phyloP scores from a whole-genome alignment of 2,888 invertebrate species.

The Luperina testacea region DNA sequence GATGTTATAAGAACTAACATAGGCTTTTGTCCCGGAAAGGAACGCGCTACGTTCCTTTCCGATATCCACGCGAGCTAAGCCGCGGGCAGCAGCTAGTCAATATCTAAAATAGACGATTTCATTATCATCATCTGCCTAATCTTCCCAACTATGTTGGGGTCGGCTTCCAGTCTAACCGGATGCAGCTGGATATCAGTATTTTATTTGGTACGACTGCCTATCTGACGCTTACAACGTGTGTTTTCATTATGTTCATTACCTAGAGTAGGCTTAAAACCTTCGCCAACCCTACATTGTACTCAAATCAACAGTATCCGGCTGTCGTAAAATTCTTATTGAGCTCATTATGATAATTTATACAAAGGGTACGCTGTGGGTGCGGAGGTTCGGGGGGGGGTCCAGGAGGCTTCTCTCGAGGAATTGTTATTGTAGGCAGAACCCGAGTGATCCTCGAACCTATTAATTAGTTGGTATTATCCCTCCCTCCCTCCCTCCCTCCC shows the following conservation, averaged over 20 bases:
- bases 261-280: not conserved
- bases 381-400: not conserved
- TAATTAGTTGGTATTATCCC: constrained; percentile 59
- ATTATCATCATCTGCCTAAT: not conserved
- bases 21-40: no score
- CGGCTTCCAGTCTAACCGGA: not conserved
- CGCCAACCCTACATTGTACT: constrained; percentile 29
- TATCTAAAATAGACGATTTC: no score
- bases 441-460: constrained; percentile 56
- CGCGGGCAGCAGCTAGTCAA: no score
- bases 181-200: not conserved
- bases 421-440: constrained; percentile 50
- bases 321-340: constrained; percentile 63
- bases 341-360: constrained; percentile 65
- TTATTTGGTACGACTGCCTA: not conserved
- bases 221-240: not conserved
- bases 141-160: not conserved
- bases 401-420: constrained; percentile 25
- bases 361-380: constrained; percentile 18
- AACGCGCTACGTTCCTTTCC: no score
- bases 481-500: constrained; percentile 18
- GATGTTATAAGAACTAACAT: no score
- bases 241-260: no score
- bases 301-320: constrained; percentile 31
- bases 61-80: no score